phyloP scores from a whole-genome alignment of 64 coral and sea anemone genomes.

The Astreopora myriophthalma region DNA sequence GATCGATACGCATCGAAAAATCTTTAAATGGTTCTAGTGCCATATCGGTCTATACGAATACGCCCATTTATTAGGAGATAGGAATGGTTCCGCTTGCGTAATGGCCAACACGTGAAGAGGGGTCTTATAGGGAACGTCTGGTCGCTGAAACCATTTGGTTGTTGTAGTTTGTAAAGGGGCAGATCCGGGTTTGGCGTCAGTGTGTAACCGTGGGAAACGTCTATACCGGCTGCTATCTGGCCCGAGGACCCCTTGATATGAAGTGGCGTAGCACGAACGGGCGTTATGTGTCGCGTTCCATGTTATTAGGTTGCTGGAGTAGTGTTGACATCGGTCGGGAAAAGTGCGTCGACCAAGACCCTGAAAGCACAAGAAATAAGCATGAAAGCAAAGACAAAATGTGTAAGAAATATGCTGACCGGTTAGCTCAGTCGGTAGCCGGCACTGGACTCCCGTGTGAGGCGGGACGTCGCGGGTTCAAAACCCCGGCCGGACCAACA shows the following conservation, averaged over 20 bases:
- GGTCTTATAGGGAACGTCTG: slow-evolving; percentile 70
- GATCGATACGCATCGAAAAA: neutral
- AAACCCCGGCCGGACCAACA: too few relatives aligned
- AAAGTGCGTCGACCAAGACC: slow-evolving; percentile 71
- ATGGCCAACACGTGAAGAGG: slow-evolving; percentile 87
- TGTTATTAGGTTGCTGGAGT: slow-evolving; percentile 81
- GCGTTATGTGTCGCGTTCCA: slow-evolving; percentile 51
- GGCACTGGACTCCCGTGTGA: too few relatives aligned
- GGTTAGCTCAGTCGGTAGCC: too few relatives aligned
- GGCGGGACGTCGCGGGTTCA: too few relatives aligned
- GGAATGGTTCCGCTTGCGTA: slow-evolving; percentile 85
- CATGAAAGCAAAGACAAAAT: neutral
- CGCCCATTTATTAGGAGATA: slow-evolving; percentile 84
- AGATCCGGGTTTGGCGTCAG: slow-evolving; percentile 63
- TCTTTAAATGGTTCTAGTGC: neutral
- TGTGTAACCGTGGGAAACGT: slow-evolving; percentile 70
- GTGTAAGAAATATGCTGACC: too few relatives aligned
- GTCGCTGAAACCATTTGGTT: slow-evolving; percentile 71
- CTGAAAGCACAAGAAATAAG: neutral
- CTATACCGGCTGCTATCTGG: slow-evolving; percentile 42
- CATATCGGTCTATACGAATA: slow-evolving; percentile 88
- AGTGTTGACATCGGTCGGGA: slow-evolving; percentile 72
- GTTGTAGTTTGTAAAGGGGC: slow-evolving; percentile 71
- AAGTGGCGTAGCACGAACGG: slow-evolving; percentile 55
- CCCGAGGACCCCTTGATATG: slow-evolving; percentile 38